Conservation (phyloP, 2,888 invertebrate genomes). For the Adelphocoris suturalis region DNA sequence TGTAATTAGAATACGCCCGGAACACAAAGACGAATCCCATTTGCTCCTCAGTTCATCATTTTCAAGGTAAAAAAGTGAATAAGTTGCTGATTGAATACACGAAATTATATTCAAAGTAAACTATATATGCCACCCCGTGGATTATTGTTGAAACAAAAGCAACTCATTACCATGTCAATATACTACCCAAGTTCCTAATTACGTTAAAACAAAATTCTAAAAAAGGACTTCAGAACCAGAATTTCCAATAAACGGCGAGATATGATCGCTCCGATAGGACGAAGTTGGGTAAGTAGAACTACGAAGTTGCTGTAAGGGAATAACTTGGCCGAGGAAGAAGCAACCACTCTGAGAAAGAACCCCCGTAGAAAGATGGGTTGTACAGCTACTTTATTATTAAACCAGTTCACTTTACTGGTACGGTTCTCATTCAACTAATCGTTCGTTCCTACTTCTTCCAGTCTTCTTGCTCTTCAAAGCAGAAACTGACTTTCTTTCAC, state of each 20-base stretch:
- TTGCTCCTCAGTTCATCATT: too few species aligned
- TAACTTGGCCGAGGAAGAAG: not conserved
- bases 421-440: slow-evolving; percentile 7
- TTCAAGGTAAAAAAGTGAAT: too few species aligned
- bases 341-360: slow-evolving; percentile 12
- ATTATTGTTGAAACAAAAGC: too few species aligned
- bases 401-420: slow-evolving; percentile 27
- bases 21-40: too few species aligned
- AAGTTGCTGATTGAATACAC: too few species aligned
- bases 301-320: slow-evolving; percentile 16
- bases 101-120: too few species aligned
- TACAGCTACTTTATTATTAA: slow-evolving; percentile 23
- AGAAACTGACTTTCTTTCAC: too few species aligned
- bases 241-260: slow-evolving; percentile 21
- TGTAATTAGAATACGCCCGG: too few species aligned
- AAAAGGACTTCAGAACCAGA: not conserved
- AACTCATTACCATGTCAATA: not conserved
- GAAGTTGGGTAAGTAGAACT: not conserved
- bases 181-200: slow-evolving; percentile 6
- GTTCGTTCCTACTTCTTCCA: not conserved
- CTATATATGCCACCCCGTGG: too few species aligned
- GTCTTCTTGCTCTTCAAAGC: too few species aligned
- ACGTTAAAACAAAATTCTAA: not conserved
- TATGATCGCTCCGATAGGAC: slow-evolving; percentile 10
- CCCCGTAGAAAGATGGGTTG: not conserved